Percentiles rank a stretch among this genome's conserved stretches.
Conservation (phyloP, 2,797 vertebrate genomes). For the Gephyroberyx darwinii region DNA sequence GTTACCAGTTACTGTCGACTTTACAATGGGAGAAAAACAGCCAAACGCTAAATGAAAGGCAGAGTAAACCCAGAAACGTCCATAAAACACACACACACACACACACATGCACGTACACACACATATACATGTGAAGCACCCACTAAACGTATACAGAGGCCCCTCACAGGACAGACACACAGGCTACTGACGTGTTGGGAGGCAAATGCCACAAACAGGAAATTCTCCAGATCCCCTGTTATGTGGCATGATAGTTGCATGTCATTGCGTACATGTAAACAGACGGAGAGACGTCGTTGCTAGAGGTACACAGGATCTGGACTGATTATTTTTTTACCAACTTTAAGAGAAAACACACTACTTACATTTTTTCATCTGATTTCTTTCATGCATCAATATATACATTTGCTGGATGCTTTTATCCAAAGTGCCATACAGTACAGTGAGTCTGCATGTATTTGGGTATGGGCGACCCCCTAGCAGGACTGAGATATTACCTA, state of each 20-base stretch:
- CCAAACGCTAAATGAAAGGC: slow-evolving; percentile 62
- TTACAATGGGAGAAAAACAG: slow-evolving; percentile 64
- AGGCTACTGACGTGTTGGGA: slow-evolving; percentile 43
- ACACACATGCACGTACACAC: slow-evolving; percentile 1
- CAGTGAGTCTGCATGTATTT: not conserved
- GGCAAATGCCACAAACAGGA: slow-evolving; percentile 71
- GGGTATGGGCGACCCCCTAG: slow-evolving; percentile 9
- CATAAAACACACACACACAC: slow-evolving; percentile 59
- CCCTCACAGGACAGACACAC: slow-evolving; percentile 16
- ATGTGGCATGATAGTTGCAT: slow-evolving; percentile 53
- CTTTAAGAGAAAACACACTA: too few relatives aligned
- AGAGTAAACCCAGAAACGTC: slow-evolving; percentile 61
- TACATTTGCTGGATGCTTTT: not conserved
- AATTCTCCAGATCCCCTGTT: slow-evolving; percentile 60
- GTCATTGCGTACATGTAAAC: slow-evolving; percentile 46
- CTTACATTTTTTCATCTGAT: too few relatives aligned
- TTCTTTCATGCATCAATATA: too few relatives aligned
- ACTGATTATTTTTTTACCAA: not conserved
- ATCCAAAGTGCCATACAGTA: not conserved
- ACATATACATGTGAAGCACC: not conserved
- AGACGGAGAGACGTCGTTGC: slow-evolving; percentile 40
- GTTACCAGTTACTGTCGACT: slow-evolving; percentile 67
- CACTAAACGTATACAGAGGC: slow-evolving; percentile 27
- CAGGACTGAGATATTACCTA: slow-evolving; percentile 54
- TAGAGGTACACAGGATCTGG: slow-evolving; percentile 41